These are phyloP conservation scores for Sclerodermus sp. DNA, from an alignment of 2,888 invertebrate genomes.

Conservation along the genomic window DNA sequence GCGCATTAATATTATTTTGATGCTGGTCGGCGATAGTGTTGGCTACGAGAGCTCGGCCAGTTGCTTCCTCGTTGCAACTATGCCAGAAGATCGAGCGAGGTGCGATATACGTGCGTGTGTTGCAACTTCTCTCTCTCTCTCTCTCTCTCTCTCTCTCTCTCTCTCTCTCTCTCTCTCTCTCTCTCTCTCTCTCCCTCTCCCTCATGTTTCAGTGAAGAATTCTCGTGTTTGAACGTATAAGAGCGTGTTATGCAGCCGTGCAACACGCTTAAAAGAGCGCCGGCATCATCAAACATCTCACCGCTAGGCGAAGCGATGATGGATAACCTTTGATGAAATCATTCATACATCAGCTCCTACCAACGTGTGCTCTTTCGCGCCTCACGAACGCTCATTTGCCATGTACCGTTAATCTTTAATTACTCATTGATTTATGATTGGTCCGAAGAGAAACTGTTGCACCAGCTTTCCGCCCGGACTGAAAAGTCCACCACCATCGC, in stretches of 20 bases:
- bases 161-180: neutral
- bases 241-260: constrained; percentile 15
- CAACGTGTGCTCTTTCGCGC: neutral
- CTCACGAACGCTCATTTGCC: constrained; percentile 27
- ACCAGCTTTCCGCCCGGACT: too few species aligned
- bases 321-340: constrained; percentile 53
- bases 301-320: constrained; percentile 49
- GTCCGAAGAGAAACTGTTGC: too few species aligned
- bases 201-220: too few species aligned
- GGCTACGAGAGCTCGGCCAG: neutral
- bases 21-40: too few species aligned
- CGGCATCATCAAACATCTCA: constrained; percentile 50
- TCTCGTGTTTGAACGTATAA: constrained; percentile 3
- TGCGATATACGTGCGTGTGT: too few species aligned
- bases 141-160: neutral
- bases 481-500: too few species aligned
- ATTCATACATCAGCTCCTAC: constrained; percentile 47
- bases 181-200: constrained; percentile 8
- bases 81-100: neutral
- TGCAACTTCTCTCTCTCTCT: neutral
- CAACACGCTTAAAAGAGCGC: constrained; percentile 24
- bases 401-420: constrained; percentile 52
- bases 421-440: constrained; percentile 51
- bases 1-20: constrained; percentile 13
- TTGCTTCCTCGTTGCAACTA: constrained; percentile 9